Conservation (phyloP, 2,113 vertebrate genomes). For the Marmota flaviventris region DNA sequence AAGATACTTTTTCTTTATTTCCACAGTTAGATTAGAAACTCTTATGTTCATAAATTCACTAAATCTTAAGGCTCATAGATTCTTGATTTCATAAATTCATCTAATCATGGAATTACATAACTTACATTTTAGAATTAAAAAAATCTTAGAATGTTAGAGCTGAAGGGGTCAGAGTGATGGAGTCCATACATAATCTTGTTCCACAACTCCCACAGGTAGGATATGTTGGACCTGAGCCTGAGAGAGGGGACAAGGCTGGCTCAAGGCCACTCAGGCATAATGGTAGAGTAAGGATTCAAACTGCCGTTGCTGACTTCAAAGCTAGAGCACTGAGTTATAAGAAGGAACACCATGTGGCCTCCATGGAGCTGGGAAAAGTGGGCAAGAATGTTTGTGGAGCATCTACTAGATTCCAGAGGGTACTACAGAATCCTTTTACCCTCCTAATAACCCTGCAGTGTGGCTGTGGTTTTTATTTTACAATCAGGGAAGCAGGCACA, state of each 20-base stretch:
- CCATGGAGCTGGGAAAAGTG: background rate
- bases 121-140: slow-evolving; percentile 39
- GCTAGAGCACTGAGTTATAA: background rate
- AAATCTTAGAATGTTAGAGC: background rate
- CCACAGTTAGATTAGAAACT: background rate
- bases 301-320: background rate
- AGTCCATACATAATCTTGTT: background rate
- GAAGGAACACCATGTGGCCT: background rate
- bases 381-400: background rate
- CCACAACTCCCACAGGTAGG: background rate
- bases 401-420: background rate
- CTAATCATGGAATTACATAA: background rate
- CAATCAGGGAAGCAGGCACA: background rate
- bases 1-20: background rate
- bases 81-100: slow-evolving; percentile 30
- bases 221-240: background rate
- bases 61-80: background rate
- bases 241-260: background rate
- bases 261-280: too few species aligned
- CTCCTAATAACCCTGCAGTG: background rate
- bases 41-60: background rate
- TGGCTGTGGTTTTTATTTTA: background rate
- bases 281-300: background rate
- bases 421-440: background rate
- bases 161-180: background rate